Percentiles rank a stretch among this genome's conserved stretches.
These are phyloP conservation scores for Mesocentrotus franciscanus DNA, from an alignment of 53 echinoderm and acorn worm species.

Conservation along the genomic window DNA sequence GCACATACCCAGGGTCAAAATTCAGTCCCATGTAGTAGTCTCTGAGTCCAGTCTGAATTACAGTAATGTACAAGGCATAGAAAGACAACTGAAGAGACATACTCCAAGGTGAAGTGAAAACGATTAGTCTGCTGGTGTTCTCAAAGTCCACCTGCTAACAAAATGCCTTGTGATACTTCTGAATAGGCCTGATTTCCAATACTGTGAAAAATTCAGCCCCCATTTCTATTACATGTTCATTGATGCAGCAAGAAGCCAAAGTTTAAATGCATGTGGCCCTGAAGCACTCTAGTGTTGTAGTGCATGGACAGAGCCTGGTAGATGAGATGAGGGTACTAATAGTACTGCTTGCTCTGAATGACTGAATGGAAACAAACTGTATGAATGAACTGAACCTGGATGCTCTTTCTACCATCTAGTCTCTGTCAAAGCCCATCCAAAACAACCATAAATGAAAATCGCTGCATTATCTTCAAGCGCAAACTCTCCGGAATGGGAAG, in stretches of 20 bases:
- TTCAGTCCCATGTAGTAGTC: background rate
- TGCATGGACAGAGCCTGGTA: background rate
- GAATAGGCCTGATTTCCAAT: background rate
- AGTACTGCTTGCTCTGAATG: background rate
- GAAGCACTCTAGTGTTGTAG: slow-evolving; percentile 2
- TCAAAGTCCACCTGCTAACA: background rate
- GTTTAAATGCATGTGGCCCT: slow-evolving; percentile 11
- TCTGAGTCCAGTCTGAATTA: background rate
- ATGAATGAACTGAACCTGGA: slow-evolving; percentile 40
- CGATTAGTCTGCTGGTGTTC: background rate
- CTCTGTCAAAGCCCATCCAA: background rate
- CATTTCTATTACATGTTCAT: background rate
- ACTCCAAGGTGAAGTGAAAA: background rate
- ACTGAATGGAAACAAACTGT: slow-evolving; percentile 35
- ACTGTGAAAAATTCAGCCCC: background rate
- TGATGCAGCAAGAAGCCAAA: slow-evolving; percentile 43
- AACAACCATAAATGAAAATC: background rate
- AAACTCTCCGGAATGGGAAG: background rate
- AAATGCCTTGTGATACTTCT: background rate
- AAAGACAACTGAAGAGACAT: background rate
- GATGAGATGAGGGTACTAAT: background rate
- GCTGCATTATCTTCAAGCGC: background rate
- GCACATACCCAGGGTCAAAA: background rate
- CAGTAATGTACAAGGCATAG: background rate
- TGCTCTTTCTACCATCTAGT: background rate